Conservation (phyloP, 2,888 invertebrate genomes). For the Pollenia angustigena region DNA sequence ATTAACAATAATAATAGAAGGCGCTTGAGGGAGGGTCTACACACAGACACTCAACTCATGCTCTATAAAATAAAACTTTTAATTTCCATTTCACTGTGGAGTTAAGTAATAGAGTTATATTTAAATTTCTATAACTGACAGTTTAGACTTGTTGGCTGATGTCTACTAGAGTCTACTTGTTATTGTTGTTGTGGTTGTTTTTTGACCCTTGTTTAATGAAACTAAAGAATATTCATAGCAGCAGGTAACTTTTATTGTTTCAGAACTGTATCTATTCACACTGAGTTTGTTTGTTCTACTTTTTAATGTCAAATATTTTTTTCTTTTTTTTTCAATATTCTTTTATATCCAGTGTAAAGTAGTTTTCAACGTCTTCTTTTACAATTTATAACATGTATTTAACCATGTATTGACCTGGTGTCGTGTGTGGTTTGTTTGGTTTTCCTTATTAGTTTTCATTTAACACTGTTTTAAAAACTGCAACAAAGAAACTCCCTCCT, state of each 20-base stretch:
- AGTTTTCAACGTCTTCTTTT: conserved; percentile 31
- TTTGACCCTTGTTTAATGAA: conserved; percentile 43
- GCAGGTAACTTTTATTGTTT: conserved; percentile 41
- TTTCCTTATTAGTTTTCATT: conserved; percentile 59
- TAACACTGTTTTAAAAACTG: conserved; percentile 23
- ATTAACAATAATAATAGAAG: conserved; percentile 40
- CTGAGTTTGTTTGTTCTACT: conserved; percentile 60
- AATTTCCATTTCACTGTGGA: background rate
- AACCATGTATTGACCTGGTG: conserved; percentile 53
- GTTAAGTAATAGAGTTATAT: conserved; percentile 23
- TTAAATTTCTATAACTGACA: conserved; percentile 59
- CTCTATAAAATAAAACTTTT: conserved; percentile 8
- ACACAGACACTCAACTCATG: conserved; percentile 24
- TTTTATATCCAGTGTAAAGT: background rate
- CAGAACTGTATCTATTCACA: conserved; percentile 16
- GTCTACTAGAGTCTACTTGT: background rate
- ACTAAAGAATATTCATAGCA: conserved; percentile 1
- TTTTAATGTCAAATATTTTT: conserved; percentile 52
- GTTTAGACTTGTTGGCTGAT: conserved; percentile 62
- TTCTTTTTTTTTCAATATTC: conserved; percentile 11
- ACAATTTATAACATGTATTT: conserved; percentile 27
- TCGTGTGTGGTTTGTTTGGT: conserved; percentile 36
- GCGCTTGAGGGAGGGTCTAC: conserved; percentile 66
- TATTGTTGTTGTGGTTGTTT: background rate
- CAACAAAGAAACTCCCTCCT: conserved; percentile 6